A percentile compares a stretch with the other conserved stretches of the same genome.
Conservation (phyloP, 2,888 invertebrate species). For the Nephrotoma guestfalica region DNA sequence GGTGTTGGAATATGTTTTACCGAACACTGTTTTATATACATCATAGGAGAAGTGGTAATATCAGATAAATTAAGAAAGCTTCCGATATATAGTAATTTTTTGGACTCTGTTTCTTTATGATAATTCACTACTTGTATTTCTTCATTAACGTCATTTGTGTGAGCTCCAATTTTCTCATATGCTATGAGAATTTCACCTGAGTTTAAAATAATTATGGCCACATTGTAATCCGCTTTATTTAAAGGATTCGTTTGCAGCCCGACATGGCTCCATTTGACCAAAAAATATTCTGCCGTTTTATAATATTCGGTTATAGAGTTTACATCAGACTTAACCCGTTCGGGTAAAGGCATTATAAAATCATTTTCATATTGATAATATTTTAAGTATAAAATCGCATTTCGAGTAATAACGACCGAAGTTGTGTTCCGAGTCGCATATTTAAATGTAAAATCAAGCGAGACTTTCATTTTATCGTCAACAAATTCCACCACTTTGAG, state of each 20-base stretch:
- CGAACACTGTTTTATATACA: not conserved
- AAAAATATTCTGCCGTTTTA: not conserved
- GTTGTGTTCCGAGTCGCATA: not conserved
- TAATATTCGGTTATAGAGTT: not conserved
- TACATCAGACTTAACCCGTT: not conserved
- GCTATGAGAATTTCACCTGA: not conserved
- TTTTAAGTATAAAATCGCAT: not conserved
- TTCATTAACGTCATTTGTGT: not conserved
- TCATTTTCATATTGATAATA: not conserved
- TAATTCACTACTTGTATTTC: not conserved
- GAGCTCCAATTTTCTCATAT: not conserved
- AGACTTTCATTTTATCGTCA: not conserved
- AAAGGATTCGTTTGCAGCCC: not conserved
- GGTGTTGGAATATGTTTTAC: not conserved
- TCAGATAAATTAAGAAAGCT: not conserved
- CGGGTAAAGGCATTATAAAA: not conserved
- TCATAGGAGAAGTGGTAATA: not conserved
- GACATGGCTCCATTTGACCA: not conserved
- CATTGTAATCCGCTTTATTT: not conserved
- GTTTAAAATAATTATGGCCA: not conserved
- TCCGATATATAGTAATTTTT: not conserved
- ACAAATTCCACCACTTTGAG: not conserved
- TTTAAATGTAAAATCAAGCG: not conserved
- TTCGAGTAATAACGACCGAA: not conserved
- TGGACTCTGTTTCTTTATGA: not conserved